phyloP scores from a whole-genome alignment of 2,888 invertebrate species.

The Sympetrum striolatum region DNA sequence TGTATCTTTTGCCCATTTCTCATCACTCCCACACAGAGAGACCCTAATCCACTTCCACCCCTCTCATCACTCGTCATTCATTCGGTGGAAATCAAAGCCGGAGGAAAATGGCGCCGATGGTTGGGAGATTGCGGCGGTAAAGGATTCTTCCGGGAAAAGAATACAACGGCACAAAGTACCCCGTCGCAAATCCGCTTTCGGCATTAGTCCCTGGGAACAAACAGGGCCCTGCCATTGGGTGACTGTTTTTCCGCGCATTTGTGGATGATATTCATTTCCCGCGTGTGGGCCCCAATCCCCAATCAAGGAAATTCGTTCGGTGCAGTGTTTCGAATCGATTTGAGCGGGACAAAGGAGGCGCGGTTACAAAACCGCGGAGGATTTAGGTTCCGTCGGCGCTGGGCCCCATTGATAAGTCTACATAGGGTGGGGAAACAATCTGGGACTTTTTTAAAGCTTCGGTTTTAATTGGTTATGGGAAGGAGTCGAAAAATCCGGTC shows the following conservation, averaged over 20 bases:
- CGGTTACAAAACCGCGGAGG: background rate
- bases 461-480: too few relatives aligned
- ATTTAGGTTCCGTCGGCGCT: background rate
- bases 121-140: background rate
- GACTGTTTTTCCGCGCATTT: background rate
- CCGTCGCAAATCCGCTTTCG: conserved; percentile 14
- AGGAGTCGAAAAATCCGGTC: too few relatives aligned
- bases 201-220: background rate
- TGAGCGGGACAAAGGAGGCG: background rate
- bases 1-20: background rate
- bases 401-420: too few relatives aligned
- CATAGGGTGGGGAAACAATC: too few relatives aligned
- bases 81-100: conserved; percentile 14
- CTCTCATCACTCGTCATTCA: conserved; percentile 30
- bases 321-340: background rate
- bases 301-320: background rate
- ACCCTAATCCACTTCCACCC: background rate
- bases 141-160: background rate
- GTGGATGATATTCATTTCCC: background rate
- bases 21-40: background rate
- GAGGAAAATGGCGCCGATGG: background rate
- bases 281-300: background rate
- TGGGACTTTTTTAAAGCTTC: too few relatives aligned
- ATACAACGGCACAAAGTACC: background rate
- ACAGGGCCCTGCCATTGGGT: background rate